Evolutionary conservation across 2,113 vertebrate genomes (phyloP).

Genomic region (Lagenorhynchus albirostris): DNA sequence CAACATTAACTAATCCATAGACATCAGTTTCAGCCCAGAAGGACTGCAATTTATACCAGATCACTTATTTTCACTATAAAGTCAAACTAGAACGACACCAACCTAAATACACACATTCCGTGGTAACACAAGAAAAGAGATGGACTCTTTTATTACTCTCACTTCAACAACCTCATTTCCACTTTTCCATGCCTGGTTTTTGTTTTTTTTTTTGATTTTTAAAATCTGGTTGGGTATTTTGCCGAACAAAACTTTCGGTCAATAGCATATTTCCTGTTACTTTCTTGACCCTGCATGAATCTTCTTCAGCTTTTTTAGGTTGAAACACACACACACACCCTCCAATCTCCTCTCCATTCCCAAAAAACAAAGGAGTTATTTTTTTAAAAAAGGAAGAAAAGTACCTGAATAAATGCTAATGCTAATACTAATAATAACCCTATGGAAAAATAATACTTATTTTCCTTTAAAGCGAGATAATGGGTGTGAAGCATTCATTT

Average conservation of each 20-base stretch:
- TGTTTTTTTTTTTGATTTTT: background rate
- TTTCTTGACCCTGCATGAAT: background rate
- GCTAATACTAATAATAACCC: background rate
- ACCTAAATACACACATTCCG: background rate
- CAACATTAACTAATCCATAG: slow-evolving; percentile 73
- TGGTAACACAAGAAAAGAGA: background rate
- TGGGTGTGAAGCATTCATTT: background rate
- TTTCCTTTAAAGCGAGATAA: background rate
- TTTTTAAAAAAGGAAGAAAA: background rate
- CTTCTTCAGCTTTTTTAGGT: background rate
- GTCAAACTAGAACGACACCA: background rate
- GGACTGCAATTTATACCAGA: slow-evolving; percentile 63
- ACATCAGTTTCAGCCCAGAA: slow-evolving; percentile 37
- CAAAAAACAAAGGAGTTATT: background rate
- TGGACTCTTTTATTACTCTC: background rate
- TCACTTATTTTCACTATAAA: slow-evolving; percentile 65
- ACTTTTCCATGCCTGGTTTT: background rate
- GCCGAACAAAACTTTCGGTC: background rate
- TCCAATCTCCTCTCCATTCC: background rate
- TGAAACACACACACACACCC: background rate
- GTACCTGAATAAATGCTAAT: background rate
- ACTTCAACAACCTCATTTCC: background rate
- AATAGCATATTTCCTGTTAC: background rate
- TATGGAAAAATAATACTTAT: background rate
- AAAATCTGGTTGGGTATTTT: background rate